These are phyloP conservation scores for Grallaria varia DNA, from an alignment of 2,113 vertebrate species.

Conservation along the genomic window DNA sequence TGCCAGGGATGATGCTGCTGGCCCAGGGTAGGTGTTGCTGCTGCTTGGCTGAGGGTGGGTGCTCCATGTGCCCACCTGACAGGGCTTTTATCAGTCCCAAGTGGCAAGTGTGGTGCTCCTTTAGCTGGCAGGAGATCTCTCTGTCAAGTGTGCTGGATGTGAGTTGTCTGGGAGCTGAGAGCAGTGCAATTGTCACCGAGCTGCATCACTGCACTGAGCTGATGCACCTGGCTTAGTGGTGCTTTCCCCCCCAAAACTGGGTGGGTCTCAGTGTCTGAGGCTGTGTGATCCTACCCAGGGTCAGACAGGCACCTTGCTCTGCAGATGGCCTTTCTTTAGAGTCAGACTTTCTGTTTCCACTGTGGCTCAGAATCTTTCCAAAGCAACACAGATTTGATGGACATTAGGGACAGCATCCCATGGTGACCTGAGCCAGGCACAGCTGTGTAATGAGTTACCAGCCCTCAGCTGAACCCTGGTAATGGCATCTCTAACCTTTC, in stretches of 20 bases:
- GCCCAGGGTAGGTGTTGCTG: slow-evolving; percentile 73
- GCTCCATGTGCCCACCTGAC: rapidly evolving
- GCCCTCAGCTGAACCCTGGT: neutral
- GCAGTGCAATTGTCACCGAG: rapidly evolving
- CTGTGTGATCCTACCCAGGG: neutral
- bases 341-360: neutral
- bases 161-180: neutral
- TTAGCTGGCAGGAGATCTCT: neutral
- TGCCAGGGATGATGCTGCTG: slow-evolving; percentile 83
- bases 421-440: neutral
- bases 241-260: neutral
- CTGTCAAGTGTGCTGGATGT: neutral
- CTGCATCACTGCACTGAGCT: neutral
- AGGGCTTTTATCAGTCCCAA: rapidly evolving
- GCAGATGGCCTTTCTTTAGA: neutral
- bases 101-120: neutral
- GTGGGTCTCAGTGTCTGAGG: neutral
- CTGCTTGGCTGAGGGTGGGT: neutral
- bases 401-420: neutral
- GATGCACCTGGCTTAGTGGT: neutral
- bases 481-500: neutral
- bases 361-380: neutral
- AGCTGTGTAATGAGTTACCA: neutral
- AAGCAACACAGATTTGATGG: neutral
- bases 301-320: neutral